Evolutionary conservation across 1,140 invertebrate species (phyloP).

Genomic region (Chrysoperla carnea): DNA sequence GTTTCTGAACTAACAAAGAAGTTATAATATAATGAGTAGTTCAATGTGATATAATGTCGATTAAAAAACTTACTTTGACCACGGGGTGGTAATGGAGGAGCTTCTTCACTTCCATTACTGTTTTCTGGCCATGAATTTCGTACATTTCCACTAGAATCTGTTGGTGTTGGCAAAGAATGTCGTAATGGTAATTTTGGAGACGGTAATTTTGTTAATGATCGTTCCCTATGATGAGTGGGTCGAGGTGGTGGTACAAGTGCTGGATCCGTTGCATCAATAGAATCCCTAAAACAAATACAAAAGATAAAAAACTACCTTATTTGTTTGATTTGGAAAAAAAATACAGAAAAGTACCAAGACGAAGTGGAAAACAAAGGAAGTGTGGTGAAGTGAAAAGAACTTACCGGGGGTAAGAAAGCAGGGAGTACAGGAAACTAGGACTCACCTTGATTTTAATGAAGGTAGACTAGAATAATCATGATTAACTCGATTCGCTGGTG

Average conservation of each 20-base stretch:
- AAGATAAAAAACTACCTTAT: background rate
- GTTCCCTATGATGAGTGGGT: constrained; percentile 29
- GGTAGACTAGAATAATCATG: constrained; percentile 23
- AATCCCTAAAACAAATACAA: constrained; percentile 10
- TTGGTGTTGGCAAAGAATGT: constrained; percentile 28
- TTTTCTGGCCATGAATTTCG: constrained; percentile 40
- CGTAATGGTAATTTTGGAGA: constrained; percentile 33
- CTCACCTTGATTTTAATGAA: constrained; percentile 20
- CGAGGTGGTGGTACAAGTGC: constrained; percentile 25
- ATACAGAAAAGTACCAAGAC: too few species aligned
- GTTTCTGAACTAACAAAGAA: too few species aligned
- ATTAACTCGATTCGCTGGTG: constrained; percentile 18
- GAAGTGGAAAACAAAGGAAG: too few species aligned
- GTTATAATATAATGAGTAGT: too few species aligned
- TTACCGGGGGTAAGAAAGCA: too few species aligned
- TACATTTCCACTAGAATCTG: constrained; percentile 22
- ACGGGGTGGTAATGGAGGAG: constrained; percentile 38
- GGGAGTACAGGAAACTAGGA: too few species aligned
- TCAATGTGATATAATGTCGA: too few species aligned
- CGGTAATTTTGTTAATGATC: constrained; percentile 35
- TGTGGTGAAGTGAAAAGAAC: too few species aligned
- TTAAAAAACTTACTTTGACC: constrained; percentile 35
- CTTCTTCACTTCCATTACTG: constrained; percentile 26
- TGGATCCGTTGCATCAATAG: constrained; percentile 14
- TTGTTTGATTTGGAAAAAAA: background rate